These are phyloP conservation scores for Cryptotis parvus DNA, from an alignment of 2,113 vertebrate species.

Conservation along the genomic window DNA sequence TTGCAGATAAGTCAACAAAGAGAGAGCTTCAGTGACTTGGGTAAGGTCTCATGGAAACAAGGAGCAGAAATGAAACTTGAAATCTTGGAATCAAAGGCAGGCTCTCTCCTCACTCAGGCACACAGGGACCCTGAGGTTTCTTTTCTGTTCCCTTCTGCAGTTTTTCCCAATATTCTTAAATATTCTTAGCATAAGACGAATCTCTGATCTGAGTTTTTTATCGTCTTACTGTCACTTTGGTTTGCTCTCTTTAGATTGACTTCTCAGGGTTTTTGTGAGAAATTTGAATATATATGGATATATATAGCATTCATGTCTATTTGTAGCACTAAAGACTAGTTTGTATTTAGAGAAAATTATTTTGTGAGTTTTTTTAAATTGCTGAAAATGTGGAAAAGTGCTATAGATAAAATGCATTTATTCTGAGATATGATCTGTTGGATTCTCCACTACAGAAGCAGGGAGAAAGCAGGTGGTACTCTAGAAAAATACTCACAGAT, in stretches of 20 bases:
- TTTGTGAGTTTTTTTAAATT: conserved; percentile 76
- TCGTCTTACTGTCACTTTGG: conserved; percentile 69
- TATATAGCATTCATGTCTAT: conserved; percentile 70
- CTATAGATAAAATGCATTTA: conserved; percentile 76
- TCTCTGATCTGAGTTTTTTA: conserved; percentile 43
- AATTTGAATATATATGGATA: neutral
- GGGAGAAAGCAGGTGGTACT: conserved; percentile 81
- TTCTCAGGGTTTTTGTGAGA: conserved; percentile 70
- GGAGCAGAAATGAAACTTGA: neutral
- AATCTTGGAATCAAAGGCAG: neutral
- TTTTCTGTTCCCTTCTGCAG: neutral
- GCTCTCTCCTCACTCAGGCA: neutral
- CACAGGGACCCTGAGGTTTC: neutral
- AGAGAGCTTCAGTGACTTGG: neutral
- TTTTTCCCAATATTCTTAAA: conserved; percentile 29
- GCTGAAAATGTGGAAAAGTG: conserved; percentile 82
- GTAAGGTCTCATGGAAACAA: neutral
- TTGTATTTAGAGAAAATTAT: conserved; percentile 78
- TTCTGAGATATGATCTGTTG: conserved; percentile 75
- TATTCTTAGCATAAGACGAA: no score
- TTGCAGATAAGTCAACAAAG: neutral
- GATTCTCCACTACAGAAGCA: conserved; percentile 74
- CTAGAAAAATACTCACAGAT: conserved; percentile 84
- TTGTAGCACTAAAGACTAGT: conserved; percentile 76
- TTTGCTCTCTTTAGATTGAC: conserved; percentile 70